Percentiles rank a stretch among this genome's conserved stretches.
These are phyloP conservation scores for Uloborus plumipes DNA, from an alignment of 2,888 invertebrate species.

Conservation along the genomic window DNA sequence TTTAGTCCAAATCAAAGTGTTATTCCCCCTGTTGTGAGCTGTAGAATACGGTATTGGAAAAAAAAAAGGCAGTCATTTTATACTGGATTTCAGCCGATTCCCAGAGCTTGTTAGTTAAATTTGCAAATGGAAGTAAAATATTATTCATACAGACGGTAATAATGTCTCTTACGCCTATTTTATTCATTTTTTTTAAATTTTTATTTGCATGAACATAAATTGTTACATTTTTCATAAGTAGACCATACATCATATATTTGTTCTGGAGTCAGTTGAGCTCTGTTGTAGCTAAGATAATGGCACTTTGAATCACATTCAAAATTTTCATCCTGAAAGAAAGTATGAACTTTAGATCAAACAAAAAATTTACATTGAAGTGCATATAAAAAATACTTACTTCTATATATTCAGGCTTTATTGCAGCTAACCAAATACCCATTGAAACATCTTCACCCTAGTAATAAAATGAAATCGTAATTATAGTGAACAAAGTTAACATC, in stretches of 20 bases:
- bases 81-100: no score
- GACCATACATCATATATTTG: conserved; percentile 31
- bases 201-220: conserved; percentile 39
- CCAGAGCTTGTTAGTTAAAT: no score
- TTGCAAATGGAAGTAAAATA: no score
- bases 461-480: neutral
- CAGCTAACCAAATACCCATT: conserved; percentile 71
- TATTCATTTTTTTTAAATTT: neutral
- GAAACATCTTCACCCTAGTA: conserved; percentile 71
- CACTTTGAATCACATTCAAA: conserved; percentile 52
- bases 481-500: neutral
- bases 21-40: no score
- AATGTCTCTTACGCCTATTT: no score
- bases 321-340: conserved; percentile 44
- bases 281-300: conserved; percentile 36
- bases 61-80: no score
- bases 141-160: no score
- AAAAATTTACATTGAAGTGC: neutral
- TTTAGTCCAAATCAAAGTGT: no score
- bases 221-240: conserved; percentile 36
- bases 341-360: neutral
- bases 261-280: conserved; percentile 37
- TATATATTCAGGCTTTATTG: conserved; percentile 67
- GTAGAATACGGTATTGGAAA: no score
- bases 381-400: conserved; percentile 66